phyloP scores from a whole-genome alignment of 2,113 vertebrate species.

The Phaetusa simplex region DNA sequence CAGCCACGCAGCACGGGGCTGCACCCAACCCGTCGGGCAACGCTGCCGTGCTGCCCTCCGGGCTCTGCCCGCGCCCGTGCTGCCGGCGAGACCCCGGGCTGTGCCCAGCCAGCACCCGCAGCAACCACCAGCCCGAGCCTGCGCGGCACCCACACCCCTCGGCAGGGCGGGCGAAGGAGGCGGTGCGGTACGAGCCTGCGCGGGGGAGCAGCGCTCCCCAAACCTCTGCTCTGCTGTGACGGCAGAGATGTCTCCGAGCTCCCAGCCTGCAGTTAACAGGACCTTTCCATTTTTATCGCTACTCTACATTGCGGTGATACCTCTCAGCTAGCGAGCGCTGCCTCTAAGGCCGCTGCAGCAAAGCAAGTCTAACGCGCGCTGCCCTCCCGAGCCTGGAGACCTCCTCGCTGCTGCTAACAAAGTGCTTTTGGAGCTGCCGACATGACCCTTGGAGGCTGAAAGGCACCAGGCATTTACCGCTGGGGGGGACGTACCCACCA shows the following conservation, averaged over 20 bases:
- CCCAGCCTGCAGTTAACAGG: background rate
- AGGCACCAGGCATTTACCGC: background rate
- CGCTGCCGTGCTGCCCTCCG: background rate
- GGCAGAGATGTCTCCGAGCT: background rate
- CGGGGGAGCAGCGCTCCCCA: background rate
- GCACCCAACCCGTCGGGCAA: background rate
- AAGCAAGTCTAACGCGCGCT: background rate
- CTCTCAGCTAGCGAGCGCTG: fast-evolving
- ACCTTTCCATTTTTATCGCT: background rate
- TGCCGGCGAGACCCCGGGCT: fast-evolving
- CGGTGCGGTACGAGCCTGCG: fast-evolving
- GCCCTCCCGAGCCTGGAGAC: background rate
- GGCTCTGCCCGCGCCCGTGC: background rate
- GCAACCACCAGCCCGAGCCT: background rate
- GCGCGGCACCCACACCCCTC: fast-evolving
- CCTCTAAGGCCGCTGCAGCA: background rate
- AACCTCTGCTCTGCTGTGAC: background rate
- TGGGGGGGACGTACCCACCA: background rate
- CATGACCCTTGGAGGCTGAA: background rate
- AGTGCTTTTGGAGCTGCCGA: background rate
- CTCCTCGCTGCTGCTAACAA: background rate
- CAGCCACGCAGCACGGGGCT: background rate
- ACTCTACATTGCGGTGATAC: background rate
- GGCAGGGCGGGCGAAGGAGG: fast-evolving
- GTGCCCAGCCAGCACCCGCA: background rate